Evolutionary conservation across 2,888 invertebrate genomes (phyloP).

Genomic region (Geophilus truncorum): DNA sequence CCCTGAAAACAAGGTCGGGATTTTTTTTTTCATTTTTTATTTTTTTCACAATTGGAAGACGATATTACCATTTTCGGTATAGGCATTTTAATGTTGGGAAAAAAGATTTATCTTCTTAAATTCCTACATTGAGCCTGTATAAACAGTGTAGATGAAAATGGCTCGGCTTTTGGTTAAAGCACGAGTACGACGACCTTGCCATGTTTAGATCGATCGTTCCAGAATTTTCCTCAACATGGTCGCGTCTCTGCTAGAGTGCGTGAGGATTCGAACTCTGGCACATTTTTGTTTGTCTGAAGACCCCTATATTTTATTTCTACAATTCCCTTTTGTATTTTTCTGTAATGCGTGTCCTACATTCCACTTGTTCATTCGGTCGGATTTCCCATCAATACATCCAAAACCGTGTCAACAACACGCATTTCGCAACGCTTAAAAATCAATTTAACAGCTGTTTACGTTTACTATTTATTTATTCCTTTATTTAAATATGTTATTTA

Average conservation of each 20-base stretch:
- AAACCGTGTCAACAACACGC: neutral
- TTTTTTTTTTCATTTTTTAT: neutral
- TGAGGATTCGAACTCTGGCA: neutral
- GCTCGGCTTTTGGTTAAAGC: neutral
- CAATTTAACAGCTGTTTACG: slow-evolving; percentile 1
- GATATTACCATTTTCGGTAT: neutral
- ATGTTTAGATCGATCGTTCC: neutral
- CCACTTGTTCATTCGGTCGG: neutral
- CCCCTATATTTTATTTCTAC: neutral
- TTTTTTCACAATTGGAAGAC: neutral
- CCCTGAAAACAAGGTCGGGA: neutral
- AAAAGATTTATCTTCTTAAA: neutral
- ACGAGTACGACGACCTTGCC: neutral
- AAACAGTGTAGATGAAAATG: neutral
- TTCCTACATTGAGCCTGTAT: neutral
- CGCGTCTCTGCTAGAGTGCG: neutral
- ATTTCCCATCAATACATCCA: neutral
- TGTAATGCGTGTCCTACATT: neutral
- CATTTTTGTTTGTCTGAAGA: neutral
- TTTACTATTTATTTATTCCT: neutral
- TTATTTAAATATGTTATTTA: neutral
- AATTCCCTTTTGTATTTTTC: neutral
- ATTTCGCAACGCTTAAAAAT: neutral
- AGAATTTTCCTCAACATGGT: slow-evolving; percentile 7
- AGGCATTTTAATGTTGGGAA: neutral